Base-by-base conservation (phyloP, 1,140 invertebrate species). In the Formica exsecta region DNA sequence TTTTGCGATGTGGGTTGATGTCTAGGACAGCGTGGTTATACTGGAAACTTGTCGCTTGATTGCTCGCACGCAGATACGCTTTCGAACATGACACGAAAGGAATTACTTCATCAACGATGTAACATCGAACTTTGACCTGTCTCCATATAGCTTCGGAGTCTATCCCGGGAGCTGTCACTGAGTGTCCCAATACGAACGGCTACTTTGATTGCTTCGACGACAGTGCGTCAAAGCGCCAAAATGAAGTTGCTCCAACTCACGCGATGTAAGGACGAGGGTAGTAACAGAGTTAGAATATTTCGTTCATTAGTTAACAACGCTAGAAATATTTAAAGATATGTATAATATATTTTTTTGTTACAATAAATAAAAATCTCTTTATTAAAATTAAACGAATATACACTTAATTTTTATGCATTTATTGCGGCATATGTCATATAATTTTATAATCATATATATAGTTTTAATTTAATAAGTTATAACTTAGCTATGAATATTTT, bases 61-160 rank as follows among this genome's bases (percentile, higher is more conserved):
- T 74, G 79, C 79, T 65, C 74, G 64, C 74, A 66, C 62, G 41
- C 75, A 85, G 75, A 68, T 85, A 80, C 74, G 61, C 36, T 85
- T 85, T 66, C 25, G 75, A 76, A 85, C 44, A 79, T 85, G 74
- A 68, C 62, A 38, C 51, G 74, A 80, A 85, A 80, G 73, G 74
- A 80, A 85, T 79, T 59, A 79, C 74, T 80, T 85, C 83, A 48
- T 85, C 75, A 80, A 85, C 68, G 79, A 74, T n/a, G 79, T 83
- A 83, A 62, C 79, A 83, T 83, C 79, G 48, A 83, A 83, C 79
- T 83, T 83, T 44, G 70, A 29, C 68, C n/a, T 79, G 76, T 79
- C 62, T 62, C 8, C 22, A 19, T 32, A 64, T 48, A 62, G 48
- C 41, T 25, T 48, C 29, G 66, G 9, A 64, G 74, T 77, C 74